Conservation (phyloP, 2,888 invertebrate species). For the Homarus gammarus region DNA sequence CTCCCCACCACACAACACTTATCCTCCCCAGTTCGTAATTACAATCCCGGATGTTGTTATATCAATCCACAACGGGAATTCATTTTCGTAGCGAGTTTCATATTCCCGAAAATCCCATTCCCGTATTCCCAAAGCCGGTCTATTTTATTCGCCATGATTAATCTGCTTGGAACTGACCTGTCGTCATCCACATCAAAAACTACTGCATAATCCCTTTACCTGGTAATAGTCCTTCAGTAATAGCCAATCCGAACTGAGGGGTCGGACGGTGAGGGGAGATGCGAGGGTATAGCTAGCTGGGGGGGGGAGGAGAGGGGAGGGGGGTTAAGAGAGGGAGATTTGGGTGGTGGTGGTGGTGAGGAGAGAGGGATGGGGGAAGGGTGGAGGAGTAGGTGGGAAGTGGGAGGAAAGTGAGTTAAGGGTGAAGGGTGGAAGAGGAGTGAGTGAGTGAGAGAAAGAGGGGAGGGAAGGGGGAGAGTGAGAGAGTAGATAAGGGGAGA, state of each 20-base stretch:
- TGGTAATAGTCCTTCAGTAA: conserved; percentile 12
- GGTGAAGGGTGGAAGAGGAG: neutral
- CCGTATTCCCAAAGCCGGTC: neutral
- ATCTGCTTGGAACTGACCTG: conserved; percentile 9
- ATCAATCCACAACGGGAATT: neutral
- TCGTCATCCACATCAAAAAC: conserved; percentile 13
- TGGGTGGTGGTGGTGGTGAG: neutral
- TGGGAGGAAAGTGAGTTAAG: too few relatives aligned
- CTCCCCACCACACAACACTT: too few relatives aligned
- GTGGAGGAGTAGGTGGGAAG: neutral
- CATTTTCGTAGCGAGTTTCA: neutral
- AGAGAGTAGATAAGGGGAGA: too few relatives aligned
- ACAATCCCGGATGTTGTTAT: neutral
- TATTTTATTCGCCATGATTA: conserved; percentile 2
- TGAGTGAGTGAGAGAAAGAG: too few relatives aligned
- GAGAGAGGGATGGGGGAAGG: neutral
- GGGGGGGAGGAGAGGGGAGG: neutral
- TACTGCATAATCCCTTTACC: conserved; percentile 15
- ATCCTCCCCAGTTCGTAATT: neutral
- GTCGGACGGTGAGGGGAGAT: neutral
- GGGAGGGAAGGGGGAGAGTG: too few relatives aligned
- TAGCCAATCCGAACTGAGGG: neutral
- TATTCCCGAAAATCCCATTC: neutral
- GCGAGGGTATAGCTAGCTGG: neutral
- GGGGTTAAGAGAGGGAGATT: neutral